Conservation (phyloP, 2,888 invertebrate species). For the Lamellibrachia satsuma region DNA sequence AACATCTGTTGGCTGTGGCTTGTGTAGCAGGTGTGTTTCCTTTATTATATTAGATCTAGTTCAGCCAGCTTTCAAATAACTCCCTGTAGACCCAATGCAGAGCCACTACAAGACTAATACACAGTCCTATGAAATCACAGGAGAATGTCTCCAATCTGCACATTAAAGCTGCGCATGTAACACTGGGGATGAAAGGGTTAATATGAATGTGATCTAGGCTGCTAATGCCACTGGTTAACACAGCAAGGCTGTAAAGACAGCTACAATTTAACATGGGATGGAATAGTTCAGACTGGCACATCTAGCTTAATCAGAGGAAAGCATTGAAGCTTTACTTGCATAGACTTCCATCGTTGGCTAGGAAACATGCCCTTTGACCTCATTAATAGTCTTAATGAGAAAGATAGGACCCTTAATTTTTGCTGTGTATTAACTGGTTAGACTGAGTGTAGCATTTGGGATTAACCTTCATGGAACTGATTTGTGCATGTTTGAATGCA, state of each 20-base stretch:
- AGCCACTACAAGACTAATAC: background rate
- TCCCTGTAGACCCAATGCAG: background rate
- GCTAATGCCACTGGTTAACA: background rate
- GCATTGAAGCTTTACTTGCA: background rate
- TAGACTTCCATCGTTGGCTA: background rate
- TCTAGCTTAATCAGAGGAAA: background rate
- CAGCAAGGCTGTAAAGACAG: background rate
- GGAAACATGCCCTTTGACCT: background rate
- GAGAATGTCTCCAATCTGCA: background rate
- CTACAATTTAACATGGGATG: background rate
- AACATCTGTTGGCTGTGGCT: too few relatives aligned
- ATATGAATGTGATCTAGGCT: background rate
- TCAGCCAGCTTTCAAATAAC: background rate
- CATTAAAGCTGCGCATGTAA: background rate
- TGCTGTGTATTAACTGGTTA: background rate
- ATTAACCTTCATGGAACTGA: background rate
- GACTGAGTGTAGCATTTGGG: background rate
- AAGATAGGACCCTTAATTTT: background rate
- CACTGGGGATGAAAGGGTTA: background rate
- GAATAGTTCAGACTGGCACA: background rate
- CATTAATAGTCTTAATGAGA: background rate
- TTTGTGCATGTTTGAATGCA: background rate
- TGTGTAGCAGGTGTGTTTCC: too few relatives aligned
- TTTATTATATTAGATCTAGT: too few relatives aligned
- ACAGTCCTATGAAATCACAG: background rate